phyloP scores from a whole-genome alignment of 2,797 vertebrate genomes.

The Leucoraja ocellata region DNA sequence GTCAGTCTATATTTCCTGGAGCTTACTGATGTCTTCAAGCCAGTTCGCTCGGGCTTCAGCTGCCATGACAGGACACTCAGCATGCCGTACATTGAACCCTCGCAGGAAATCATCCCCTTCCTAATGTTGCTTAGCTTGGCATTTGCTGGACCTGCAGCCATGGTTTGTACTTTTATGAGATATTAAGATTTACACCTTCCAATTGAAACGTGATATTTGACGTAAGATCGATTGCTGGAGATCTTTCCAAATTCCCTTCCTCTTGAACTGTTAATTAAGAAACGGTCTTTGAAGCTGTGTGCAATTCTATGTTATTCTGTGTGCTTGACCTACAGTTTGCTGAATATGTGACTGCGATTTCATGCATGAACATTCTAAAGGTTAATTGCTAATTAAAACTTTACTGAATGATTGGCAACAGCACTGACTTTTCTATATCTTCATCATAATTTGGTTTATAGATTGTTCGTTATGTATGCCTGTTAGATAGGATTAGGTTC shows the following conservation, averaged over 20 bases:
- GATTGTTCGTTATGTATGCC: not conserved
- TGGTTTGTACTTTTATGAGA: constrained; percentile 55
- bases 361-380: not conserved
- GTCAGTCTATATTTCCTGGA: constrained; percentile 94
- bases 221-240: not conserved
- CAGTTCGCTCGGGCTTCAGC: constrained; percentile 83
- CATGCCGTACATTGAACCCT: constrained; percentile 87
- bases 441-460: not conserved
- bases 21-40: constrained; percentile 92
- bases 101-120: constrained; percentile 85
- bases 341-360: not conserved
- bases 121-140: constrained; percentile 90
- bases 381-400: constrained; percentile 1
- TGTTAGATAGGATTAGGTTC: not conserved
- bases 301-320: not conserved
- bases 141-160: constrained; percentile 86
- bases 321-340: not conserved
- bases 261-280: not conserved
- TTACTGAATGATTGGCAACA: not conserved
- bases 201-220: constrained; percentile 6
- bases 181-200: not conserved
- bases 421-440: not conserved
- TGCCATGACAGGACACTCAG: constrained; percentile 94
- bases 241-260: not conserved
- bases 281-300: not conserved